phyloP scores from a whole-genome alignment of 2,888 invertebrate species.

The Aporophyla lueneburgensis region DNA sequence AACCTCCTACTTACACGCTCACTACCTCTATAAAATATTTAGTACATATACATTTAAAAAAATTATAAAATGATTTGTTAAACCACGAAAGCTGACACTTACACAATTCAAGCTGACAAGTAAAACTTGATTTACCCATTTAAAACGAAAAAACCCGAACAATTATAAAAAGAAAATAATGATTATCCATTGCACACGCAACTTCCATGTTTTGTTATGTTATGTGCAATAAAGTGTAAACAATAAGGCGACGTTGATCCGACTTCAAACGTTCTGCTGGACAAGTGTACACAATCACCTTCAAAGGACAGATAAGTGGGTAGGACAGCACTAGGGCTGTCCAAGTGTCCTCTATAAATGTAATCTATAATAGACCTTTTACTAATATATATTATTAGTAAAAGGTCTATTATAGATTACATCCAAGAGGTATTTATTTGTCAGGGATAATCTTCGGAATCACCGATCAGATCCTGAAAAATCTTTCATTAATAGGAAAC shows the following conservation, averaged over 20 bases:
- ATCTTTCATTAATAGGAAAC: too few species aligned
- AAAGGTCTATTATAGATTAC: too few species aligned
- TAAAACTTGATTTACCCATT: slow-evolving; percentile 7
- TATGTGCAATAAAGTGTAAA: slow-evolving; percentile 46
- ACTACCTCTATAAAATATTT: neutral
- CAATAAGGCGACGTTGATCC: slow-evolving; percentile 36
- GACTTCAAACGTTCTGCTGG: slow-evolving; percentile 39
- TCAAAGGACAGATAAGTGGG: slow-evolving; percentile 67
- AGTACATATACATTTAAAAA: neutral
- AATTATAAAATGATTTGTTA: slow-evolving; percentile 9
- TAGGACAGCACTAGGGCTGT: slow-evolving; percentile 56
- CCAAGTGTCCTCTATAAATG: slow-evolving; percentile 1
- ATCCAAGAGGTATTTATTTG: too few species aligned
- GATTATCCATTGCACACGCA: slow-evolving; percentile 37
- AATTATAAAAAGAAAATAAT: slow-evolving; percentile 38
- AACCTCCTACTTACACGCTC: neutral
- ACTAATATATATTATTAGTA: too few species aligned
- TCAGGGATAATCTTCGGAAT: too few species aligned
- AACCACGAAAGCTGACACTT: neutral
- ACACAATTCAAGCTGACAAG: slow-evolving; percentile 12
- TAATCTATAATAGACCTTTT: too few species aligned
- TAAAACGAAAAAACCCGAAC: slow-evolving; percentile 18
- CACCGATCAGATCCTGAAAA: too few species aligned
- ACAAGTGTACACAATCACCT: slow-evolving; percentile 62
- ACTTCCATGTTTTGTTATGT: slow-evolving; percentile 38